Conservation (phyloP, 2,113 vertebrate species). For the Pipra filicauda region DNA sequence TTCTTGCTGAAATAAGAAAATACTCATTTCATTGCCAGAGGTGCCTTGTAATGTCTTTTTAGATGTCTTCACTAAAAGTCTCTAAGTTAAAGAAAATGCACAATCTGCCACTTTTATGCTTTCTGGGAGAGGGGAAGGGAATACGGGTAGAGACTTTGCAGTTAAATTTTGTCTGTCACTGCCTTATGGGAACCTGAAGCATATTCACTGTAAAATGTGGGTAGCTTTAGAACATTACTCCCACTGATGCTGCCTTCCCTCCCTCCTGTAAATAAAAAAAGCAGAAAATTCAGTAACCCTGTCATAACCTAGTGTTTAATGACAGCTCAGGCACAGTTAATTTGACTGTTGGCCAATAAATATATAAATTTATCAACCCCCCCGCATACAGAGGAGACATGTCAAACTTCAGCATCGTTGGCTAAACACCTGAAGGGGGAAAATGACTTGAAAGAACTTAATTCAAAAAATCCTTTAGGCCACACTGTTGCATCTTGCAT, state of each 20-base stretch:
- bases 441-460: constrained; percentile 80
- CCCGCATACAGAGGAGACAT: not conserved
- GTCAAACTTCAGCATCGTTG: constrained; percentile 44
- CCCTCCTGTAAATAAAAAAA: constrained; percentile 42
- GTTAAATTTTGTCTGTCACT: not conserved
- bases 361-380: not conserved
- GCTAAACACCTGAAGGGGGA: constrained; percentile 71
- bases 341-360: constrained; percentile 43
- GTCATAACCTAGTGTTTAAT: constrained; percentile 21
- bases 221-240: not conserved
- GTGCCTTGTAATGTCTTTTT: constrained; percentile 17
- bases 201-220: constrained; percentile 8
- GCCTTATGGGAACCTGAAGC: not conserved
- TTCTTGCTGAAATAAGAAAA: constrained; percentile 32
- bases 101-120: not conserved
- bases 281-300: constrained; percentile 13
- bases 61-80: constrained; percentile 23
- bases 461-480: constrained; percentile 90
- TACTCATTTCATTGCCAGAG: constrained; percentile 26
- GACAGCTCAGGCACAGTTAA: constrained; percentile 33
- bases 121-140: not conserved
- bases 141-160: not conserved
- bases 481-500: constrained; percentile 70
- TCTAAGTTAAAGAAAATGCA: constrained; percentile 16
- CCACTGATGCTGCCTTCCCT: not conserved